Percentiles rank a stretch among this genome's conserved stretches.
These are phyloP conservation scores for Drosophila rufa DNA, from an alignment of 1,140 invertebrate genomes.

Conservation along the genomic window DNA sequence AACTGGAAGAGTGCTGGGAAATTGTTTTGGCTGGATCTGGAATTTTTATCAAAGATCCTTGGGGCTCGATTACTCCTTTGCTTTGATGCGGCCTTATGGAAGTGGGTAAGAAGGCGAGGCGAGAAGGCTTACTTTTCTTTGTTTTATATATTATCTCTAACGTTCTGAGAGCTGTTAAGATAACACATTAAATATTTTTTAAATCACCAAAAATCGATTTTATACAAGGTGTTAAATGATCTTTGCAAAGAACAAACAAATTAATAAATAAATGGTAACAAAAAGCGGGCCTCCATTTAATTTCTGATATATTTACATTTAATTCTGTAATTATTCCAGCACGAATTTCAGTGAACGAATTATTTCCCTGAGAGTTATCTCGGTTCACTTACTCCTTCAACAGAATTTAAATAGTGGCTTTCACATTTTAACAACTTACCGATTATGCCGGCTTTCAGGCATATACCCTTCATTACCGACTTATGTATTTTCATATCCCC, in stretches of 20 bases:
- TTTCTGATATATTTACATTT: background rate
- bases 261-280: background rate
- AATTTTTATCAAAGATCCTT: conserved; percentile 23
- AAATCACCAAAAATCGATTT: no score
- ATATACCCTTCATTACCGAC: conserved; percentile 30
- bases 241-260: background rate
- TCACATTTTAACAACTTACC: conserved; percentile 24
- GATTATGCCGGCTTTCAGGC: conserved; percentile 23
- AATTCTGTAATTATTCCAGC: background rate
- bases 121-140: background rate
- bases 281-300: background rate
- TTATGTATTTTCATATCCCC: conserved; percentile 19
- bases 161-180: no score
- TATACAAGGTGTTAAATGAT: background rate
- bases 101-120: no score
- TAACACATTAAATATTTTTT: no score
- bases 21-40: conserved; percentile 42
- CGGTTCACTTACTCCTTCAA: background rate
- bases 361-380: conserved; percentile 4
- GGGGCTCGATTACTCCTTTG: conserved; percentile 21
- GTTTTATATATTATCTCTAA: background rate
- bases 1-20: conserved; percentile 37
- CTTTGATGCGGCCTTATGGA: conserved; percentile 18
- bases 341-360: conserved; percentile 2
- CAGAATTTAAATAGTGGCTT: background rate